phyloP scores from a whole-genome alignment of 1,140 invertebrate species.

The Frieseomelitta varia region DNA sequence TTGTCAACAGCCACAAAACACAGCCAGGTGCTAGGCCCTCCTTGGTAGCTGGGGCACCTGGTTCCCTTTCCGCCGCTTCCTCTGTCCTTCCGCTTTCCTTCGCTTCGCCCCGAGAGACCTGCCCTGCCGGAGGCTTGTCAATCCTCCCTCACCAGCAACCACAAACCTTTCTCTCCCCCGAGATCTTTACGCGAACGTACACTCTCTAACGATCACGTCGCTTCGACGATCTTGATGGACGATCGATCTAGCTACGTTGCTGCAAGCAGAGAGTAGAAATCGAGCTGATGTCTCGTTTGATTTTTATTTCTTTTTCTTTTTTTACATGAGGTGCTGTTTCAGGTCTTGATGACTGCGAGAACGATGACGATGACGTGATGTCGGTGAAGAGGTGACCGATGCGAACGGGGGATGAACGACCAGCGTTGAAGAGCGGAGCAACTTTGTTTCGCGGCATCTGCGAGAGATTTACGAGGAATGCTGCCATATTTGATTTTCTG shows the following conservation, averaged over 20 bases:
- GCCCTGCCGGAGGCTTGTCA: constrained; percentile 17
- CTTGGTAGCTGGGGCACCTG: constrained; percentile 26
- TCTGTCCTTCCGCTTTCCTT: not conserved
- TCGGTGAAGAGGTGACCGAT: not conserved
- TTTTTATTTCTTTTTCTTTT: not conserved
- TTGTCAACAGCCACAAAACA: constrained; percentile 40
- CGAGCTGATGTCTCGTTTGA: constrained; percentile 2
- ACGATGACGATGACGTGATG: not conserved
- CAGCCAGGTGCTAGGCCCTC: constrained; percentile 35
- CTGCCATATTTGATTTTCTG: not conserved
- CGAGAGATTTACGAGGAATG: not conserved
- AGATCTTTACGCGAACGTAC: constrained; percentile 54
- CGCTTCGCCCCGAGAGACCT: not conserved
- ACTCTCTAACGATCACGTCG: constrained; percentile 48
- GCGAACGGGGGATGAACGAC: not conserved
- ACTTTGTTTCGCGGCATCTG: not conserved
- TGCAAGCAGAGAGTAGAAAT: constrained; percentile 55
- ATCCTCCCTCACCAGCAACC: constrained; percentile 7
- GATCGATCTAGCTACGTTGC: constrained; percentile 44
- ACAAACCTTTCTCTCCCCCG: constrained; percentile 5
- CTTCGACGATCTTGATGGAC: constrained; percentile 50
- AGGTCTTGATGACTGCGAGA: not conserved
- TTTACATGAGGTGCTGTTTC: not conserved
- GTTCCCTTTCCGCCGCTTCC: not conserved
- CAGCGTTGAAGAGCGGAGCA: not conserved